phyloP scores from a whole-genome alignment of 2,888 invertebrate genomes.

The Zeuzera pyrina region DNA sequence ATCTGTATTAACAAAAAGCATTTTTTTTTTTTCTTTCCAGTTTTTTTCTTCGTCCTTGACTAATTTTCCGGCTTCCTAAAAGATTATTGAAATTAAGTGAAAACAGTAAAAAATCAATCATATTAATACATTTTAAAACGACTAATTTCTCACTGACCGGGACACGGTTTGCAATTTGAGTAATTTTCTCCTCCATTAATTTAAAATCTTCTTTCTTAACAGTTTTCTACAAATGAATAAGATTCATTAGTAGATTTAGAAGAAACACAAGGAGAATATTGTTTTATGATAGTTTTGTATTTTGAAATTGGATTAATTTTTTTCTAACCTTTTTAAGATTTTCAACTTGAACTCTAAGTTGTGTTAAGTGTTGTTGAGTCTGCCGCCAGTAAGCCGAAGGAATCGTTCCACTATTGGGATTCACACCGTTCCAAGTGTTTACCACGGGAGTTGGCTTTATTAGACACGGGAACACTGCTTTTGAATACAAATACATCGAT shows the following conservation, averaged over 20 bases:
- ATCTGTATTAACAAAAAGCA: neutral
- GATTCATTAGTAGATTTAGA: neutral
- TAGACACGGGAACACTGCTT: slow-evolving; percentile 15
- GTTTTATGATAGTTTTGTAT: neutral
- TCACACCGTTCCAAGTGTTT: neutral
- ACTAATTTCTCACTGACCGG: slow-evolving; percentile 31
- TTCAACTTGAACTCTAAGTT: slow-evolving; percentile 37
- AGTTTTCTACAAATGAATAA: slow-evolving; percentile 27
- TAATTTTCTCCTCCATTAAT: slow-evolving; percentile 44
- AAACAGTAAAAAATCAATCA: too few relatives aligned
- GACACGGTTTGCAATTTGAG: slow-evolving; percentile 31
- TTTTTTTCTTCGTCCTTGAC: neutral
- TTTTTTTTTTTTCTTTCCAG: neutral
- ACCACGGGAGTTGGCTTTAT: slow-evolving; percentile 17
- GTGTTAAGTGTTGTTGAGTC: slow-evolving; percentile 36
- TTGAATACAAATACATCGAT: too few relatives aligned
- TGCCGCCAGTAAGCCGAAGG: slow-evolving; percentile 25
- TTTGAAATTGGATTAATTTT: neutral
- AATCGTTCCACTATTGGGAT: slow-evolving; percentile 4
- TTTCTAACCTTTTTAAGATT: slow-evolving; percentile 40
- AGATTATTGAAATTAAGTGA: too few relatives aligned
- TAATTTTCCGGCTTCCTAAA: neutral
- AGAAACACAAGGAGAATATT: neutral
- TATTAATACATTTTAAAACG: too few relatives aligned
- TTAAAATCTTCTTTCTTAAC: slow-evolving; percentile 45